phyloP scores from a whole-genome alignment of 2,113 vertebrate species.

The Cygnus atratus region DNA sequence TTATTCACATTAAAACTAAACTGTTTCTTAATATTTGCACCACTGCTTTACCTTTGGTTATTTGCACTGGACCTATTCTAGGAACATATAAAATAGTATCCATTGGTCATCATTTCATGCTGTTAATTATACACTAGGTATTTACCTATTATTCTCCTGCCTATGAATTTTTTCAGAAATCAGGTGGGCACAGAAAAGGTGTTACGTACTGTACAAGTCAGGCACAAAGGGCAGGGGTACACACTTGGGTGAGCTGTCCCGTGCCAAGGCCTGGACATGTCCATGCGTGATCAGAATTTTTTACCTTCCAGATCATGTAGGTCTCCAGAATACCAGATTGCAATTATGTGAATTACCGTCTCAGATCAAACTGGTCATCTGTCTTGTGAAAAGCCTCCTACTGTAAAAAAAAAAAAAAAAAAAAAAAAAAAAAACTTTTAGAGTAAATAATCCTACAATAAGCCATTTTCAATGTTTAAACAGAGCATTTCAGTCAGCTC shows the following conservation, averaged over 20 bases:
- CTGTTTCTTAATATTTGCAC: background rate
- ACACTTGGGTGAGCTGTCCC: background rate
- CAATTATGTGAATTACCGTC: background rate
- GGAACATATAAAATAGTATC: background rate
- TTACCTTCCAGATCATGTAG: background rate
- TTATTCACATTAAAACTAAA: background rate
- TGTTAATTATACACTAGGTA: background rate
- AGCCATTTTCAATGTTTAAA: background rate
- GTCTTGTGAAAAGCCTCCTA: background rate
- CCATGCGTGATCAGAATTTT: background rate
- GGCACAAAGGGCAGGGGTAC: background rate
- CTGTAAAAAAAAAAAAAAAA: background rate
- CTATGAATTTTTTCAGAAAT: background rate
- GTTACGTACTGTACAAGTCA: rapidly evolving
- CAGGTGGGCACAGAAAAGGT: background rate
- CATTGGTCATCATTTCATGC: background rate
- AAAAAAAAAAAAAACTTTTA: background rate
- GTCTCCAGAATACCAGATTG: background rate
- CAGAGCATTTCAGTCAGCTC: background rate
- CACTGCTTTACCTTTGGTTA: background rate
- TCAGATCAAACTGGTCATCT: background rate
- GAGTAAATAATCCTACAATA: background rate
- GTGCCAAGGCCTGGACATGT: background rate
- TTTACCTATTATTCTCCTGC: background rate
- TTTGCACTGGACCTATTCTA: background rate